Percentiles rank a stretch among this genome's conserved stretches.
Conservation (phyloP, 2,888 invertebrate genomes). For the Nephrocerus scutellatus region DNA sequence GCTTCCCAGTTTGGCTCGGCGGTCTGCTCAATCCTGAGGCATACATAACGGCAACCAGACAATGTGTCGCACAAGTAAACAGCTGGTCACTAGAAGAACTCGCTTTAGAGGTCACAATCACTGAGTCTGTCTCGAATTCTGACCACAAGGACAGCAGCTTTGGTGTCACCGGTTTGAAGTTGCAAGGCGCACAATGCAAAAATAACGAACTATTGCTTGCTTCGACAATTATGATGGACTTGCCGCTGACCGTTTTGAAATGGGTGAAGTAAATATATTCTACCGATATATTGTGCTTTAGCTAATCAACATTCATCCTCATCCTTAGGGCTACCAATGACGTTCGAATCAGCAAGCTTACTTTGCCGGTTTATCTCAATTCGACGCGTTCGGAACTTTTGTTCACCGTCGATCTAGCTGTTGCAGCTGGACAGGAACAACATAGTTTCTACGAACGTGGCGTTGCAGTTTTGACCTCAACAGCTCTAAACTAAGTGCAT, state of each 20-base stretch:
- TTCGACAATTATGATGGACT: slow-evolving; percentile 90
- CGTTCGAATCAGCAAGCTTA: slow-evolving; percentile 60
- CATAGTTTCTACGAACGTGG: slow-evolving; percentile 98
- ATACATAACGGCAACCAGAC: slow-evolving; percentile 96
- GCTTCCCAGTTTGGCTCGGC: slow-evolving; percentile 93
- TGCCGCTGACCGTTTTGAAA: slow-evolving; percentile 79
- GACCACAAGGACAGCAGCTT: slow-evolving; percentile 60
- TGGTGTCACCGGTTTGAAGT: slow-evolving; percentile 73
- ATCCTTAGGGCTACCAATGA: slow-evolving; percentile 49
- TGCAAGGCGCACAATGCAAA: slow-evolving; percentile 93
- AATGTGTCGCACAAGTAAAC: slow-evolving; percentile 95
- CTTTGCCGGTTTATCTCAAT: slow-evolving; percentile 95
- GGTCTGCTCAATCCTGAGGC: slow-evolving; percentile 98
- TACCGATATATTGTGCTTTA: no score
- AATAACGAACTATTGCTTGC: slow-evolving; percentile 85
- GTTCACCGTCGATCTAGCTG: slow-evolving; percentile 90
- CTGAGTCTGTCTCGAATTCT: slow-evolving; percentile 53
- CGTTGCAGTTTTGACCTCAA: slow-evolving; percentile 92
- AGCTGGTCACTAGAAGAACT: slow-evolving; percentile 96
- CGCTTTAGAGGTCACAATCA: slow-evolving; percentile 57
- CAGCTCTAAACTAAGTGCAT: slow-evolving; percentile 66
- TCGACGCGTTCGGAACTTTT: slow-evolving; percentile 89
- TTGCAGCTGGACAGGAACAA: slow-evolving; percentile 82
- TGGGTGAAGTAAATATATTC: slow-evolving; percentile 71
- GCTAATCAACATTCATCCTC: no score